These are phyloP conservation scores for Plagiodera versicolora DNA, from an alignment of 2,888 invertebrate genomes.

Conservation along the genomic window DNA sequence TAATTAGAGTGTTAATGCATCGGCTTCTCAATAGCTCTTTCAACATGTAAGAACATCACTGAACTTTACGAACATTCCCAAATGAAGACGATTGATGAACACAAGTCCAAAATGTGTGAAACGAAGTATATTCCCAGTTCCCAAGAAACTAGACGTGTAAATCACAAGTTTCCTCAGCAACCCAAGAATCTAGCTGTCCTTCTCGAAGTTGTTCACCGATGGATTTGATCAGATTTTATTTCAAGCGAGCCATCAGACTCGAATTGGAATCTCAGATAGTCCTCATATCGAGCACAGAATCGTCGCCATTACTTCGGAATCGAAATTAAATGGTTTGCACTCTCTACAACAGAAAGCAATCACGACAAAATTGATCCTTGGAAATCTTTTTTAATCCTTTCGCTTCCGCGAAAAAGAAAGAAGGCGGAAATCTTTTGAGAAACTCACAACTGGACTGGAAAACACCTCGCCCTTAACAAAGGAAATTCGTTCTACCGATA, in stretches of 20 bases:
- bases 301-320: slow-evolving; percentile 10
- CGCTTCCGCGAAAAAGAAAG: neutral
- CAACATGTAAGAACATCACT: too few relatives aligned
- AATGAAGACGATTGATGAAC: too few relatives aligned
- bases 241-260: neutral
- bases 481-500: slow-evolving; percentile 3
- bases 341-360: slow-evolving; percentile 23
- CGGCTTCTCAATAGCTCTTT: too few relatives aligned
- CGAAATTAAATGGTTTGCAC: slow-evolving; percentile 10
- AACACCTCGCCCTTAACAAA: neutral
- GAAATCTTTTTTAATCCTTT: slow-evolving; percentile 22
- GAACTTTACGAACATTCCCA: too few relatives aligned
- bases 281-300: neutral
- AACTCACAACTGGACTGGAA: slow-evolving; percentile 3
- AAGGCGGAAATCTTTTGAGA: slow-evolving; percentile 1
- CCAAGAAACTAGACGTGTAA: too few relatives aligned
- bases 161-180: too few relatives aligned
- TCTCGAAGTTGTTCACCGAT: too few relatives aligned
- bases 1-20: too few relatives aligned
- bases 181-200: too few relatives aligned
- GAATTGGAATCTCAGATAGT: neutral
- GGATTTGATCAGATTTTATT: neutral
- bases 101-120: too few relatives aligned
- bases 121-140: too few relatives aligned
- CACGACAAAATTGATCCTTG: slow-evolving; percentile 20